Percentiles rank a stretch among this genome's conserved stretches.
These are phyloP conservation scores for Stigmatopora nigra DNA, from an alignment of 2,113 vertebrate genomes.

Conservation along the genomic window DNA sequence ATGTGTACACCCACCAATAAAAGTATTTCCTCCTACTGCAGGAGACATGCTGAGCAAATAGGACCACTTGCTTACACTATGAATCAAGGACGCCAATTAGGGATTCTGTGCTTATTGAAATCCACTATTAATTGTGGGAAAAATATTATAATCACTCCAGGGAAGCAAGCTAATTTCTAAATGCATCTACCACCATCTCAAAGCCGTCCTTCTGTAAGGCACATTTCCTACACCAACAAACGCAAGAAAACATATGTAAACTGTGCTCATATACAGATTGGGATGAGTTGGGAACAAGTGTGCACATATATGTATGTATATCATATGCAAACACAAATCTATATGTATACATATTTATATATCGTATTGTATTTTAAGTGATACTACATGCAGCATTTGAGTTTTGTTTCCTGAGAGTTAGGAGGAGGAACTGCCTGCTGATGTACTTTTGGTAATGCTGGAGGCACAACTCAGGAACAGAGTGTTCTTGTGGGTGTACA, in stretches of 20 bases:
- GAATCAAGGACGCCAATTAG: conserved; percentile 17
- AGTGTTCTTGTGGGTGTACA: background rate
- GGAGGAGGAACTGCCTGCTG: background rate
- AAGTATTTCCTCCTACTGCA: conserved; percentile 13
- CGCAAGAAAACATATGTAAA: background rate
- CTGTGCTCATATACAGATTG: background rate
- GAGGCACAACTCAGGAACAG: background rate
- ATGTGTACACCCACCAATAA: conserved; percentile 10
- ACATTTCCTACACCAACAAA: conserved; percentile 16
- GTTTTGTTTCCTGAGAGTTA: too few species aligned
- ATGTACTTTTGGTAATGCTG: background rate
- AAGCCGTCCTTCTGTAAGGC: conserved; percentile 16
- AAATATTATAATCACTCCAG: conserved; percentile 24
- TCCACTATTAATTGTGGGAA: conserved; percentile 23
- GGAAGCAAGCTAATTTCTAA: conserved; percentile 33
- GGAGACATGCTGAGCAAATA: conserved; percentile 25
- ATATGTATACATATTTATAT: too few species aligned
- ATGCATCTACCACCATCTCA: conserved; percentile 18
- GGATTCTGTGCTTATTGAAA: background rate
- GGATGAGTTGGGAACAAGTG: background rate
- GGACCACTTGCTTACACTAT: conserved; percentile 13
- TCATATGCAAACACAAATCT: too few species aligned
- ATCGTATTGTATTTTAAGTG: too few species aligned
- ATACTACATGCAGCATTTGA: too few species aligned
- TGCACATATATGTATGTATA: background rate